A percentile compares a stretch with the other conserved stretches of the same genome.
phyloP scores from a whole-genome alignment of 2,797 vertebrate genomes.

The Pseudochromis fuscus region DNA sequence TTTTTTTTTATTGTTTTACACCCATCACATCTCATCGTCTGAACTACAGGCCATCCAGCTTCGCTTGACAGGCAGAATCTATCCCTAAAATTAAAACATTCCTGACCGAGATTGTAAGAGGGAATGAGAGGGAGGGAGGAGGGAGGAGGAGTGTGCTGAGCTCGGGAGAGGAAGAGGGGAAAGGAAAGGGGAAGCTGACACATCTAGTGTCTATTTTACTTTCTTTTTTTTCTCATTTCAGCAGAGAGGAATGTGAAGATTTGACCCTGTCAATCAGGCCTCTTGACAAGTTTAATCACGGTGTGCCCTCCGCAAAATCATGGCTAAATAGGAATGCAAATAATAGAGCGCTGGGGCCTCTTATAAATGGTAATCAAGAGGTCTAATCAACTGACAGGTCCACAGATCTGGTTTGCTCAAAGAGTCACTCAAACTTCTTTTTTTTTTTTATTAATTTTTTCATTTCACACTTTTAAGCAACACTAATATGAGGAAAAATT shows the following conservation, averaged over 20 bases:
- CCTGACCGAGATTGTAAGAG: slow-evolving; percentile 93
- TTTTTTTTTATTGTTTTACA: slow-evolving; percentile 91
- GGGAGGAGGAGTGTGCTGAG: slow-evolving; percentile 72
- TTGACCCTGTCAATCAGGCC: slow-evolving; percentile 99
- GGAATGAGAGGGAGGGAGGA: slow-evolving; percentile 48
- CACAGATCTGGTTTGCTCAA: slow-evolving; percentile 91
- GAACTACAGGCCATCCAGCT: slow-evolving; percentile 92
- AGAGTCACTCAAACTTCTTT: slow-evolving; percentile 90
- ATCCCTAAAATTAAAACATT: slow-evolving; percentile 99
- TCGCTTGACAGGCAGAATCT: slow-evolving; percentile 95
- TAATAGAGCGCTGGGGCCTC: slow-evolving; percentile 96
- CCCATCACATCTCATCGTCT: slow-evolving; percentile 96
- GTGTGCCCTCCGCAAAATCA: slow-evolving; percentile 97
- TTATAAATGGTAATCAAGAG: slow-evolving; percentile 99
- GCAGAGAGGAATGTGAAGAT: slow-evolving; percentile 97
- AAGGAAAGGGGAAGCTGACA: slow-evolving; percentile 91
- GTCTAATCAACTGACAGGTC: slow-evolving; percentile 99
- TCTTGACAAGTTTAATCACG: slow-evolving; percentile 99
- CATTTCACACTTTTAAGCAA: slow-evolving; percentile 48
- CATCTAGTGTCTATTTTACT: slow-evolving; percentile 85
- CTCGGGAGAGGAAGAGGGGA: slow-evolving; percentile 76
- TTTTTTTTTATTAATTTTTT: slow-evolving; percentile 41
- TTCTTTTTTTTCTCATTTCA: slow-evolving; percentile 89
- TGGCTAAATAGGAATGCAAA: slow-evolving; percentile 99
- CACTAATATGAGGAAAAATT: slow-evolving; percentile 24